Conservation (phyloP, 1,140 invertebrate species). For the Drosophila teissieri region DNA sequence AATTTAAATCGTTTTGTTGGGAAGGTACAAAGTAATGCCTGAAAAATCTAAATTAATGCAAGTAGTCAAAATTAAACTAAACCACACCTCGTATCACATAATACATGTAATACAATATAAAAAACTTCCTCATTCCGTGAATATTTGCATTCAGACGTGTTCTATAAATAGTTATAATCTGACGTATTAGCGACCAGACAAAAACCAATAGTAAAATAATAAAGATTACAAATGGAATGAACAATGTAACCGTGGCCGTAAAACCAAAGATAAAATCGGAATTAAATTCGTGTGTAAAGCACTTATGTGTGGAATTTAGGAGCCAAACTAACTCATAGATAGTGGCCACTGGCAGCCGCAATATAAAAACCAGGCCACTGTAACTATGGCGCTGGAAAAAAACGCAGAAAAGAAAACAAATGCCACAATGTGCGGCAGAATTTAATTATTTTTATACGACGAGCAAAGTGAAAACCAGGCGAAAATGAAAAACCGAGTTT, state of each 20-base stretch:
- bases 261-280: slow-evolving; percentile 31
- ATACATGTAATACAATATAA: no score
- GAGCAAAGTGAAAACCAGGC: slow-evolving; percentile 17
- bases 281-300: slow-evolving; percentile 19
- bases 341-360: slow-evolving; percentile 25
- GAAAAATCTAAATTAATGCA: no score
- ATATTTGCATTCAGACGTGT: not conserved
- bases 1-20: no score
- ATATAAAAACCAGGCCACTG: slow-evolving; percentile 20
- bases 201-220: slow-evolving; percentile 15
- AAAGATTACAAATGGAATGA: slow-evolving; percentile 9
- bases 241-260: slow-evolving; percentile 26
- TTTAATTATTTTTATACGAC: slow-evolving; percentile 48
- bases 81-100: no score
- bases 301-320: slow-evolving; percentile 17
- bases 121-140: not conserved
- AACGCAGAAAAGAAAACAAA: slow-evolving; percentile 13
- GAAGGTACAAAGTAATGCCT: no score
- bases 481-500: slow-evolving; percentile 31
- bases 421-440: slow-evolving; percentile 25
- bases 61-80: not conserved
- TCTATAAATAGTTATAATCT: not conserved
- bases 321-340: slow-evolving; percentile 27
- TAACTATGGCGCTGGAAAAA: slow-evolving; percentile 22
- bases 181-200: not conserved